Conservation (phyloP, 2,113 vertebrate species). For the Forbesichthys agassizii region DNA sequence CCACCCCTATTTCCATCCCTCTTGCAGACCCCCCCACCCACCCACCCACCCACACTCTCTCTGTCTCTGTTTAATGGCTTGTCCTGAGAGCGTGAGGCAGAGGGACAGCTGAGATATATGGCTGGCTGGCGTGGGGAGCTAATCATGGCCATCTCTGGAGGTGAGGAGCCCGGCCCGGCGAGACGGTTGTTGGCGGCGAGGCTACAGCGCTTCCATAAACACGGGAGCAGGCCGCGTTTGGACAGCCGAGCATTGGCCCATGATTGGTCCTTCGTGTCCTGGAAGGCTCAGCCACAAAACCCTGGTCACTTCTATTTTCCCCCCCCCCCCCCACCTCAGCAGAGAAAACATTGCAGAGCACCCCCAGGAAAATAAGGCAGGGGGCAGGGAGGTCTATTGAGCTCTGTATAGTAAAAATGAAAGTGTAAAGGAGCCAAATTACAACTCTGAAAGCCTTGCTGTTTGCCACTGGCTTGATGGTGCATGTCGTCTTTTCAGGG, state of each 20-base stretch:
- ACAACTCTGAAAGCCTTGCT: constrained; percentile 25
- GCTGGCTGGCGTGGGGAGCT: constrained; percentile 53
- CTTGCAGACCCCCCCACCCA: constrained; percentile 25
- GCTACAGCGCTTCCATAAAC: constrained; percentile 58
- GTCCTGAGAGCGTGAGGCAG: constrained; percentile 41
- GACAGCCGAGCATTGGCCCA: constrained; percentile 50
- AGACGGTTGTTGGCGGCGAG: constrained; percentile 55
- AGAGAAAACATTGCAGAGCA: constrained; percentile 22
- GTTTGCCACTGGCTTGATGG: constrained; percentile 39
- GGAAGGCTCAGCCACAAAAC: constrained; percentile 31
- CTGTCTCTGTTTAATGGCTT: constrained; percentile 63
- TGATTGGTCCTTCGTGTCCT: constrained; percentile 58
- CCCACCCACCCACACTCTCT: constrained; percentile 8
- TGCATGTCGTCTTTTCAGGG: constrained; percentile 47
- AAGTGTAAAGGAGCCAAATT: constrained; percentile 62
- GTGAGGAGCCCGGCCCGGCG: constrained; percentile 55
- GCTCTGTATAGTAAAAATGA: constrained; percentile 53
- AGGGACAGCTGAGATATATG: constrained; percentile 62
- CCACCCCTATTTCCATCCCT: constrained; percentile 42
- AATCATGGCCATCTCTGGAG: constrained; percentile 65
- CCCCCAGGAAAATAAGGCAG: constrained; percentile 25
- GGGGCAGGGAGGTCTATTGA: constrained; percentile 4
- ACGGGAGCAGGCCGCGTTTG: constrained; percentile 59
- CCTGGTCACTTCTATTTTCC: constrained; percentile 2
- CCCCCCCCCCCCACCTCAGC: neutral